These are phyloP conservation scores for Aulostomus chinensis DNA, from an alignment of 2,797 vertebrate genomes.

Conservation along the genomic window DNA sequence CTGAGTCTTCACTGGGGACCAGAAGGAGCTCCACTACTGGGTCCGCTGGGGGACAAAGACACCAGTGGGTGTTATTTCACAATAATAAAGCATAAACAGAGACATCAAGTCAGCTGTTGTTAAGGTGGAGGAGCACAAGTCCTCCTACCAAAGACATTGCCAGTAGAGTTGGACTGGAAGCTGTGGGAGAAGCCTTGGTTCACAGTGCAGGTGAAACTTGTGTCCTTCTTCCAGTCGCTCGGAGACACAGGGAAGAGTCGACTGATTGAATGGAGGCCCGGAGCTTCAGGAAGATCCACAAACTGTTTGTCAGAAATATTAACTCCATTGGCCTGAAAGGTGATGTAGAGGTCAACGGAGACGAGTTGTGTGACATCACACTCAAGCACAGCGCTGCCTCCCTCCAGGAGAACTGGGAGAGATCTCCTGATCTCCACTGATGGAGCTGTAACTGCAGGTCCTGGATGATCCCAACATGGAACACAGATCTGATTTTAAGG, in stretches of 20 bases:
- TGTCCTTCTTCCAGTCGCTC: fast-evolving
- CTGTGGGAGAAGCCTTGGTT: slow-evolving; percentile 29
- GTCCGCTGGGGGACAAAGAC: slow-evolving; percentile 27
- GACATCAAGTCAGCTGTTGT: not conserved
- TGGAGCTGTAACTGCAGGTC: slow-evolving; percentile 14
- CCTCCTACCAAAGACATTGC: slow-evolving; percentile 63
- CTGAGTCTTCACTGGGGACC: slow-evolving; percentile 25
- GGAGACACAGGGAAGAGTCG: slow-evolving; percentile 30
- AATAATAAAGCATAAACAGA: not conserved
- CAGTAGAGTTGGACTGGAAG: slow-evolving; percentile 20
- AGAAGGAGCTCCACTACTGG: slow-evolving; percentile 54
- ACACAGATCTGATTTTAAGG: not conserved
- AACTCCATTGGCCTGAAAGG: slow-evolving; percentile 23
- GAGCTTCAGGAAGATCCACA: slow-evolving; percentile 34
- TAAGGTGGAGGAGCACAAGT: not conserved
- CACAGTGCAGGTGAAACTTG: slow-evolving; percentile 57
- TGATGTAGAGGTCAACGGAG: slow-evolving; percentile 54
- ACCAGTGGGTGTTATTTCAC: too few species aligned
- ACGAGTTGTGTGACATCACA: slow-evolving; percentile 57
- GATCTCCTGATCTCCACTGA: slow-evolving; percentile 61
- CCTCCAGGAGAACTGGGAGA: slow-evolving; percentile 26
- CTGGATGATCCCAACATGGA: slow-evolving; percentile 31
- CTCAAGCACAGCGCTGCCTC: slow-evolving; percentile 40
- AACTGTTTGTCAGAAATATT: slow-evolving; percentile 14
- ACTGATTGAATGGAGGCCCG: slow-evolving; percentile 40